These are phyloP conservation scores for Sarcoramphus papa DNA, from an alignment of 2,797 vertebrate species.

Conservation along the genomic window DNA sequence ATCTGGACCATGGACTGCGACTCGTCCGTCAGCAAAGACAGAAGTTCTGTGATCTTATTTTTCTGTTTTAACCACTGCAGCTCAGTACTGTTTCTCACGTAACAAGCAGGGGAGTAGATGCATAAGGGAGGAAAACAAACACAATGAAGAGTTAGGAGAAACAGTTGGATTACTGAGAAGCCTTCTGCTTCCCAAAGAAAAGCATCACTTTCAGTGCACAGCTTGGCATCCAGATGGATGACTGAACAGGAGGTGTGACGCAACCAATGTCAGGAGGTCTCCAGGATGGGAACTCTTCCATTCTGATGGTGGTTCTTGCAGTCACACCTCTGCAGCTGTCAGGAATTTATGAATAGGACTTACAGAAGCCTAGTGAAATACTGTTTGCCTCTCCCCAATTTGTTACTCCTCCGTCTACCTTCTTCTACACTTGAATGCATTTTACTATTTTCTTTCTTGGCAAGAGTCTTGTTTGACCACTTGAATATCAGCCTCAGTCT, in stretches of 20 bases:
- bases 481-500: background rate
- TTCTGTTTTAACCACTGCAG: background rate
- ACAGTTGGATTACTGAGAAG: background rate
- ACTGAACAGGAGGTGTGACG: background rate
- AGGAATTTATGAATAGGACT: background rate
- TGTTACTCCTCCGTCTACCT: background rate
- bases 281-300: background rate
- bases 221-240: background rate
- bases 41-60: background rate
- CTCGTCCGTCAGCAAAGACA: background rate
- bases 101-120: background rate
- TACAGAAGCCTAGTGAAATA: background rate
- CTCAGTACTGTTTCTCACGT: fast-evolving
- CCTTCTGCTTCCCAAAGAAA: background rate
- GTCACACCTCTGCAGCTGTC: background rate
- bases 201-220: background rate
- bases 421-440: background rate
- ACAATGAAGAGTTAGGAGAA: background rate
- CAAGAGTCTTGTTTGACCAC: background rate
- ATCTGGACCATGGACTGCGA: background rate
- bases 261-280: background rate
- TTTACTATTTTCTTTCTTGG: background rate
- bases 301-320: background rate
- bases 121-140: background rate
- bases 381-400: background rate